Conservation (phyloP, 2,888 invertebrate genomes). For the Euplexia lucipara region DNA sequence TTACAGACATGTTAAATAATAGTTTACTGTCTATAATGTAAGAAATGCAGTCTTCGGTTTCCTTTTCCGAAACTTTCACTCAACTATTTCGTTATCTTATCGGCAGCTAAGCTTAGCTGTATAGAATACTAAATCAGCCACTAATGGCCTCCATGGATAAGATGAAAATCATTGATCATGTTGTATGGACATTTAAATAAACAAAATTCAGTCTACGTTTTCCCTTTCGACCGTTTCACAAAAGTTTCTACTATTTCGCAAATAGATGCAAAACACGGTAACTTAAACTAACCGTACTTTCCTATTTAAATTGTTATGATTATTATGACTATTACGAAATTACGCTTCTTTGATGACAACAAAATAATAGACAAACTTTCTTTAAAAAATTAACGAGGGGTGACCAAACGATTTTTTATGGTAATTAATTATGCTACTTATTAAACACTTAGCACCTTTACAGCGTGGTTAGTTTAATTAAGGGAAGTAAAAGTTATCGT, state of each 20-base stretch:
- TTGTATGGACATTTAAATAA: not conserved
- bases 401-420: constrained; percentile 51
- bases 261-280: constrained; percentile 29
- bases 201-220: not conserved
- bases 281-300: constrained; percentile 27
- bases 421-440: constrained; percentile 53
- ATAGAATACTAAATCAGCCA: too few relatives aligned
- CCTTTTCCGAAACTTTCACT: too few relatives aligned
- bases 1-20: too few relatives aligned
- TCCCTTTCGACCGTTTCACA: constrained; percentile 20
- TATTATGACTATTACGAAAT: constrained; percentile 31
- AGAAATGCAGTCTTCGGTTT: too few relatives aligned
- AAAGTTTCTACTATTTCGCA: constrained; percentile 32
- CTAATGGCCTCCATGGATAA: not conserved
- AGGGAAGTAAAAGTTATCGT: constrained; percentile 34
- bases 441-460: constrained; percentile 38
- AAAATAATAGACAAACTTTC: constrained; percentile 39
- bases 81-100: too few relatives aligned
- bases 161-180: not conserved
- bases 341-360: constrained; percentile 20
- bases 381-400: constrained; percentile 52
- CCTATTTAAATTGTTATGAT: constrained; percentile 30
- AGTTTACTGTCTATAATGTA: too few relatives aligned
- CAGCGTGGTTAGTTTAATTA: constrained; percentile 31
- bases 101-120: too few relatives aligned